These are phyloP conservation scores for Paraescarpia echinospica DNA, from an alignment of 1,140 invertebrate genomes.

Conservation along the genomic window DNA sequence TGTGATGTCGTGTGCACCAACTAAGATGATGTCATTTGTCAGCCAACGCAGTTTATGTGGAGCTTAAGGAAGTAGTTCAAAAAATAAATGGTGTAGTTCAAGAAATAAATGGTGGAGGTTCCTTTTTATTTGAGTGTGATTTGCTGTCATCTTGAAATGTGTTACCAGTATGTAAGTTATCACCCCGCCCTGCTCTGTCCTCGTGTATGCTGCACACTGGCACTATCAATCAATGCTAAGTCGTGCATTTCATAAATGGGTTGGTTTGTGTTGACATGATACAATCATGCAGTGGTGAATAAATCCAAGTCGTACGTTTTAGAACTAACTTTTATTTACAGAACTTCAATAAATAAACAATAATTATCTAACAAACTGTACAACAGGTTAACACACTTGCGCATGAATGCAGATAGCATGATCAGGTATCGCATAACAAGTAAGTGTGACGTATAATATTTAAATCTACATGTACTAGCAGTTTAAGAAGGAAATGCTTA, in stretches of 20 bases:
- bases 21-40: not conserved
- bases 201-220: not conserved
- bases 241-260: no score
- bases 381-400: not conserved
- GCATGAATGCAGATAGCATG: not conserved
- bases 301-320: not conserved
- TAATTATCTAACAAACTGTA: not conserved
- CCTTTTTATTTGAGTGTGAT: not conserved
- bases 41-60: not conserved
- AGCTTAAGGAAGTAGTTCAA: not conserved
- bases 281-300: not conserved
- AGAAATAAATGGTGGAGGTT: not conserved
- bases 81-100: not conserved
- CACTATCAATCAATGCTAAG: not conserved
- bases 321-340: not conserved
- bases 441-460: not conserved
- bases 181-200: no score
- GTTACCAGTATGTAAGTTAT: no score
- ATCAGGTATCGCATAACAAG: not conserved
- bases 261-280: no score
- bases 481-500: not conserved
- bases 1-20: not conserved
- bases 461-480: not conserved
- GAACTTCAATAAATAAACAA: not conserved
- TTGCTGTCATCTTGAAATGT: not conserved